Evolutionary conservation across 2,113 vertebrate genomes (phyloP).

Genomic region (Puntigrus tetrazona): DNA sequence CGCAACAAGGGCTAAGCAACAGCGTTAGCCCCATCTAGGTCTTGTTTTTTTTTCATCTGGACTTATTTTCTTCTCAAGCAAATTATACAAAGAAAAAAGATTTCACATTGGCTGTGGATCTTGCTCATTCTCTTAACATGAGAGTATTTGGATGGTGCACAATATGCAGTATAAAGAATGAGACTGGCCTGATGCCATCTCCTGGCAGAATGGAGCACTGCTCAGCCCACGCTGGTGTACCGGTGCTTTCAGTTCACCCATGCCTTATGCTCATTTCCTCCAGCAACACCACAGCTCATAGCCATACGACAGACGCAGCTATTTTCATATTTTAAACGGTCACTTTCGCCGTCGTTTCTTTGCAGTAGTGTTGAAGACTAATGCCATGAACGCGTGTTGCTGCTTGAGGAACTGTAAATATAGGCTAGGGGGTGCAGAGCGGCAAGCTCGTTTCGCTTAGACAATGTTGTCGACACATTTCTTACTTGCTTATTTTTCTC

Average conservation of each 20-base stretch:
- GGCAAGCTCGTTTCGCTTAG: slow-evolving; percentile 10
- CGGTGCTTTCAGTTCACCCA: slow-evolving; percentile 56
- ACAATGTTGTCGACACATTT: slow-evolving; percentile 14
- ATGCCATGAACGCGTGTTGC: not conserved
- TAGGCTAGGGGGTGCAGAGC: slow-evolving; percentile 17
- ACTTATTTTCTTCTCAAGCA: slow-evolving; percentile 22
- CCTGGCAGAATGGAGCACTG: slow-evolving; percentile 6
- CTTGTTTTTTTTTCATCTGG: slow-evolving; percentile 17
- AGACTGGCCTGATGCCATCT: slow-evolving; percentile 24
- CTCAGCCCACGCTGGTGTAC: slow-evolving; percentile 29
- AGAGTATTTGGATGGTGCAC: slow-evolving; percentile 11
- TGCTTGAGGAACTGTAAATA: slow-evolving; percentile 24
- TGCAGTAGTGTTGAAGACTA: not conserved
- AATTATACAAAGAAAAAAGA: slow-evolving; percentile 19
- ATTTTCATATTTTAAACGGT: not conserved
- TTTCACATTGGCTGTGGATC: slow-evolving; percentile 17
- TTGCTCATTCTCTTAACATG: too few species aligned
- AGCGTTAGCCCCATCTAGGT: not conserved
- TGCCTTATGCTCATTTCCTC: slow-evolving; percentile 53
- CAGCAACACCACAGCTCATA: slow-evolving; percentile 37
- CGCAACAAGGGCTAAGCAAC: slow-evolving; percentile 39
- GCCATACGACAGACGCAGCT: slow-evolving; percentile 5
- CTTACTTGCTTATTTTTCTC: not conserved
- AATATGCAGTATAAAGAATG: slow-evolving; percentile 10
- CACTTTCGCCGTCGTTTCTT: not conserved